phyloP scores from a whole-genome alignment of 2,888 invertebrate genomes.

The Eledone cirrhosa region DNA sequence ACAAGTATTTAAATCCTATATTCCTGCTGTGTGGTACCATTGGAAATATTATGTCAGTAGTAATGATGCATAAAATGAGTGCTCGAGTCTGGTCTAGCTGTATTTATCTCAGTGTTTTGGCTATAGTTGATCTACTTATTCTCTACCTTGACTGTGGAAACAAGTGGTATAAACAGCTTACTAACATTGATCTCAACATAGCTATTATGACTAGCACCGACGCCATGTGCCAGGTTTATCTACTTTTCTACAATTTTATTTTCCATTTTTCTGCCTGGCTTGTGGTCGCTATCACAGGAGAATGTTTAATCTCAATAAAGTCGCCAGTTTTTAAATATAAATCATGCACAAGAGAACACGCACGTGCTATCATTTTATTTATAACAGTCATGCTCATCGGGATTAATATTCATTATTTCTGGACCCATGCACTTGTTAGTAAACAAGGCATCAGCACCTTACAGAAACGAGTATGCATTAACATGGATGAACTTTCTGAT shows the following conservation, averaged over 20 bases:
- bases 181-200: constrained; percentile 42
- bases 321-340: constrained; percentile 52
- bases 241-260: constrained; percentile 56
- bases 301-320: constrained; percentile 54
- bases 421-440: constrained; percentile 58
- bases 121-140: constrained; percentile 55
- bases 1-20: constrained; percentile 50
- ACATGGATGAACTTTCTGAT: constrained; percentile 51
- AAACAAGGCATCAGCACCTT: constrained; percentile 38
- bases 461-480: constrained; percentile 39
- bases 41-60: constrained; percentile 49
- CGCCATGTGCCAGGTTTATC: constrained; percentile 61
- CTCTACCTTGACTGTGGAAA: constrained; percentile 61
- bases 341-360: constrained; percentile 59
- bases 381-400: constrained; percentile 61
- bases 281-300: constrained; percentile 56
- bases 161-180: constrained; percentile 50
- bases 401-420: constrained; percentile 64
- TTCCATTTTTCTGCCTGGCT: constrained; percentile 59
- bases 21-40: constrained; percentile 56
- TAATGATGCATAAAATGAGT: constrained; percentile 48
- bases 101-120: constrained; percentile 55
- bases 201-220: constrained; percentile 54
- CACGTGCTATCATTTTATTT: constrained; percentile 56
- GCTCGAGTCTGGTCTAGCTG: constrained; percentile 61